Percentiles rank a stretch among this genome's conserved stretches.
These are phyloP conservation scores for Mesochorus sp. DNA, from an alignment of 2,888 invertebrate genomes.

Conservation along the genomic window DNA sequence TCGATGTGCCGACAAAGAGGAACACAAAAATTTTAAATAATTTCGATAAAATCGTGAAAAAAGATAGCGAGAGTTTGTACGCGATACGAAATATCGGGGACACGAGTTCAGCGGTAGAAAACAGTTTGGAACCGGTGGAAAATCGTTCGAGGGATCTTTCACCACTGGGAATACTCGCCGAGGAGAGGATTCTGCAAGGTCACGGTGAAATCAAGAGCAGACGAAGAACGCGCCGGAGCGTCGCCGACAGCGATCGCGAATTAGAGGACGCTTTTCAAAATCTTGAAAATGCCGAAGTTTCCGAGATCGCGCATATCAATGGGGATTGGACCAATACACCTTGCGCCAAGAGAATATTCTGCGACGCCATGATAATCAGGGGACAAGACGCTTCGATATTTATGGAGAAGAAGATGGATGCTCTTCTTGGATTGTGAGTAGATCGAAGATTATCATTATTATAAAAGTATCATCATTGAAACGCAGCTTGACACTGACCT, in stretches of 20 bases:
- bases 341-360: slow-evolving; percentile 90
- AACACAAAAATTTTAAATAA: slow-evolving; percentile 68
- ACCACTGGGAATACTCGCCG: slow-evolving; percentile 30
- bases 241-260: slow-evolving; percentile 69
- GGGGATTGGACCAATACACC: slow-evolving; percentile 89
- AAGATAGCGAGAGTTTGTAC: slow-evolving; percentile 52
- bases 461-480: too few relatives aligned
- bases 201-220: not conserved
- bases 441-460: not conserved
- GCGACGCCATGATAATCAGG: slow-evolving; percentile 88
- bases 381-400: slow-evolving; percentile 87
- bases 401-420: slow-evolving; percentile 92
- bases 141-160: slow-evolving; percentile 21
- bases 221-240: slow-evolving; percentile 66
- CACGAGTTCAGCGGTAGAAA: slow-evolving; percentile 36
- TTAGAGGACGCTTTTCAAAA: slow-evolving; percentile 75
- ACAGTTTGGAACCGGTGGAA: slow-evolving; percentile 48
- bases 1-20: slow-evolving; percentile 71
- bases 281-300: slow-evolving; percentile 76
- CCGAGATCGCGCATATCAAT: slow-evolving; percentile 76
- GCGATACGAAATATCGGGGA: slow-evolving; percentile 39
- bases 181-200: slow-evolving; percentile 1
- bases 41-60: slow-evolving; percentile 41
- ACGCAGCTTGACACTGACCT: too few relatives aligned
- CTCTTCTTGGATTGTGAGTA: slow-evolving; percentile 89